phyloP scores from a whole-genome alignment of 2,888 invertebrate species.

The Hymenopus coronatus region DNA sequence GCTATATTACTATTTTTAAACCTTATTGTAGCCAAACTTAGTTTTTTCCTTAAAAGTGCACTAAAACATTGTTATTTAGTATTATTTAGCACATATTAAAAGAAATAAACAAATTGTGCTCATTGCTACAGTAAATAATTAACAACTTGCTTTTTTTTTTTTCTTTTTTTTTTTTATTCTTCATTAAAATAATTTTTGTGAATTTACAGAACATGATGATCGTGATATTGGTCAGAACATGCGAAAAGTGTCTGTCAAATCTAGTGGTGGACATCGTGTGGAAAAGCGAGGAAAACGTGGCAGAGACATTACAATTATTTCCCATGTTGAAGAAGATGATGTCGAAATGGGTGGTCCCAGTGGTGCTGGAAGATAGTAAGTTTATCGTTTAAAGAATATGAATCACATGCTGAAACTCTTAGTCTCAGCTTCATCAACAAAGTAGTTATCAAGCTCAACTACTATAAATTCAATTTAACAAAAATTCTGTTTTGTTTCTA shows the following conservation, averaged over 20 bases:
- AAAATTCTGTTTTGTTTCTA: too few relatives aligned
- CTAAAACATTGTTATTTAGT: too few relatives aligned
- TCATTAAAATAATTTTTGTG: background rate
- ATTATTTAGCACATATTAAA: too few relatives aligned
- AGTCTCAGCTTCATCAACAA: too few relatives aligned
- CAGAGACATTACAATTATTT: constrained; percentile 48
- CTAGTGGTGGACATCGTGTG: constrained; percentile 49
- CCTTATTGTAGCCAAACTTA: too few relatives aligned
- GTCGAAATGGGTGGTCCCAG: constrained; percentile 57
- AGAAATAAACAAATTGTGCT: background rate
- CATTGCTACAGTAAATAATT: background rate
- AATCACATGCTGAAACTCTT: too few relatives aligned
- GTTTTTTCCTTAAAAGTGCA: too few relatives aligned
- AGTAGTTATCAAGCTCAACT: too few relatives aligned
- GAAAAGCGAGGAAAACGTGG: constrained; percentile 43
- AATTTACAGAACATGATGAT: constrained; percentile 52
- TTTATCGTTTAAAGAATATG: background rate
- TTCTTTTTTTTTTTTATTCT: background rate
- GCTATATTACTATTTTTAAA: too few relatives aligned
- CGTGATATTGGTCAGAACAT: constrained; percentile 45
- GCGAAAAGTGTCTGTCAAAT: constrained; percentile 57
- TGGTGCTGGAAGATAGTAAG: constrained; percentile 11
- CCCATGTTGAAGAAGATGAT: constrained; percentile 59
- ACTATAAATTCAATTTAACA: too few relatives aligned
- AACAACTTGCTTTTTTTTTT: background rate